Conservation (phyloP, 2,888 invertebrate species). For the Geotrupes spiniger region DNA sequence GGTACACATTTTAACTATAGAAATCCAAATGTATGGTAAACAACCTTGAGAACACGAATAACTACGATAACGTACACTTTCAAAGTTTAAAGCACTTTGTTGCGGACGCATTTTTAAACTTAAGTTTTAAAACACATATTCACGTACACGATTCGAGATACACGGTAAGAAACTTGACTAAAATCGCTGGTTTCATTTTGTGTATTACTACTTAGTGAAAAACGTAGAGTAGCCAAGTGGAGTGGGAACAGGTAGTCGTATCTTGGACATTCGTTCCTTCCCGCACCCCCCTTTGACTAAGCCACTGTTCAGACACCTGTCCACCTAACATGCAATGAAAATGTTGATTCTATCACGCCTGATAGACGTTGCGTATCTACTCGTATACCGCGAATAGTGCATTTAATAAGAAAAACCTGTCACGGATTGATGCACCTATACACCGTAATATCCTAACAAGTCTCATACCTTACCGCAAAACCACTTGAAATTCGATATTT, state of each 20-base stretch:
- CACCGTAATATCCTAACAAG: too few relatives aligned
- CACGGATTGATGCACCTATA: too few relatives aligned
- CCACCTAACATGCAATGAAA: slow-evolving; percentile 14
- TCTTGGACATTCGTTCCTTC: slow-evolving; percentile 32
- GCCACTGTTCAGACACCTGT: slow-evolving; percentile 28
- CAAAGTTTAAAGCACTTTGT: slow-evolving; percentile 17
- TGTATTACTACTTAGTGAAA: slow-evolving; percentile 24
- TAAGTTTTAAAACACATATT: slow-evolving; percentile 11
- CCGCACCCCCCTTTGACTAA: slow-evolving; percentile 22
- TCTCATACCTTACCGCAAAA: not conserved
- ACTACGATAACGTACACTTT: slow-evolving; percentile 20
- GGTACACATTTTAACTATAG: slow-evolving; percentile 28
- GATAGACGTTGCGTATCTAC: not conserved
- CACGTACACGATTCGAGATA: slow-evolving; percentile 1
- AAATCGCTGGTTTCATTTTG: slow-evolving; percentile 26
- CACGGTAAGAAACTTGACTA: slow-evolving; percentile 15
- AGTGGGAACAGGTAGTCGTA: slow-evolving; percentile 46
- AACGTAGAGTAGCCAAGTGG: slow-evolving; percentile 38
- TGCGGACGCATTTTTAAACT: slow-evolving; percentile 5
- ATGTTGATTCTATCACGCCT: slow-evolving; percentile 4
- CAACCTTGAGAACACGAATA: slow-evolving; percentile 33
- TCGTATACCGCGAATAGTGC: too few relatives aligned
- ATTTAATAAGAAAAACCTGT: too few relatives aligned
- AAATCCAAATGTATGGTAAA: slow-evolving; percentile 30
- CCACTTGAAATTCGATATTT: too few relatives aligned